Evolutionary conservation across 2,888 invertebrate species (phyloP).

Genomic region (Hypselothyrea guttata): DNA sequence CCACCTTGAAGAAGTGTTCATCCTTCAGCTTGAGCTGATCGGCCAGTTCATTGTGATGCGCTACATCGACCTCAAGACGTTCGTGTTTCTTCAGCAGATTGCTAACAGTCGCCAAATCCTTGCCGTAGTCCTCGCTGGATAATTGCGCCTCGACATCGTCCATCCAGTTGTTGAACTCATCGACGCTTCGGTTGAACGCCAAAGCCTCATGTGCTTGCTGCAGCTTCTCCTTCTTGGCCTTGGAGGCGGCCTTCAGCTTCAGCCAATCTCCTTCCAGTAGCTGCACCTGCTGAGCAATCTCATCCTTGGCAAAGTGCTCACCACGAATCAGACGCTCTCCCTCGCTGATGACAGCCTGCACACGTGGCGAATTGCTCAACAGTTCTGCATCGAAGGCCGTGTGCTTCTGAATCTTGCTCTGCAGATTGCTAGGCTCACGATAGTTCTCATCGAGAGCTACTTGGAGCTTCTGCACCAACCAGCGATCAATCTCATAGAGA

Average conservation of each 20-base stretch:
- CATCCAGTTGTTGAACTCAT: slow-evolving; percentile 97
- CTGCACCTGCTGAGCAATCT: slow-evolving; percentile 91
- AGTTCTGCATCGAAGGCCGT: slow-evolving; percentile 97
- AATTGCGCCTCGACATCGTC: slow-evolving; percentile 92
- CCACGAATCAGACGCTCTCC: slow-evolving; percentile 89
- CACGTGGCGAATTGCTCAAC: slow-evolving; percentile 92
- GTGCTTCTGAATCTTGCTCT: slow-evolving; percentile 97
- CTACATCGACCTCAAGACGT: slow-evolving; percentile 93
- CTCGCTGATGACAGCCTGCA: slow-evolving; percentile 91
- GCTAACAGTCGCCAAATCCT: slow-evolving; percentile 93
- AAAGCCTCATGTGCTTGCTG: slow-evolving; percentile 96
- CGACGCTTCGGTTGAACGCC: slow-evolving; percentile 92
- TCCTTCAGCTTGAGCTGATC: slow-evolving; percentile 91
- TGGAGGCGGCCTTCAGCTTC: slow-evolving; percentile 90
- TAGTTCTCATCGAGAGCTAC: slow-evolving; percentile 96
- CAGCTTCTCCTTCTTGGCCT: slow-evolving; percentile 91
- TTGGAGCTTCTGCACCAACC: slow-evolving; percentile 97
- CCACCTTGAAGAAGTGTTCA: slow-evolving; percentile 88
- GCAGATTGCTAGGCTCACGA: slow-evolving; percentile 97
- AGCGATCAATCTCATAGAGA: slow-evolving; percentile 93
- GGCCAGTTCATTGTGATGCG: slow-evolving; percentile 92
- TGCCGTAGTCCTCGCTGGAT: slow-evolving; percentile 85
- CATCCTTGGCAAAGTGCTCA: slow-evolving; percentile 94
- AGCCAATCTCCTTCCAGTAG: slow-evolving; percentile 94
- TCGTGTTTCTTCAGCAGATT: slow-evolving; percentile 91